Evolutionary conservation across 2,888 invertebrate species (phyloP), one percentile per base, ranked within the genome.

Genomic region (Unio pictorum): DNA sequence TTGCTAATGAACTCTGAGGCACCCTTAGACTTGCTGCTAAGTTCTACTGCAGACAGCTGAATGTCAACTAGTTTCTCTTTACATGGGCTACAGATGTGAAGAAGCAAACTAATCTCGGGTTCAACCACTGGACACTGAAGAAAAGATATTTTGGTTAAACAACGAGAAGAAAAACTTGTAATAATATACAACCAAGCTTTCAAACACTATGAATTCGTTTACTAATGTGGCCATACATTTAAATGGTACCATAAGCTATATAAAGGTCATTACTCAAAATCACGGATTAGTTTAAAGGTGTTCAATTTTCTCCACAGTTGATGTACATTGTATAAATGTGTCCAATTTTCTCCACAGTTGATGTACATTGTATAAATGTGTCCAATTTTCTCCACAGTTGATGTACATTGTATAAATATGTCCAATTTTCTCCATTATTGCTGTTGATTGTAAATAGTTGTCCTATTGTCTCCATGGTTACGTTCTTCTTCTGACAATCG

Each of bases 101-200:
- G 72, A 66, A 81, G 76, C 58, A 84, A 56, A 59, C 85, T 81
- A n/a, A 86, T 71, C 64, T 86, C 83, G n/a, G 87, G 87, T 55
- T 87, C 84, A n/a, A 79, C 80, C 15, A 80, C 80, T 8, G 86
- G 87, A 73, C 84, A 81, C 86, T 86, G 68, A 26, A 67, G 55
- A 2, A 45, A 45, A 45, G 3, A 15, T 45, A 15, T 4, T 45
- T 45, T 15, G 15, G 8, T 15, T 58, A 7, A 58, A 58, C 58
- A 58, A 58, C 7, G 8, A 58, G 20, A n/a, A 58, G 23, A 23
- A 23, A 4, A n/a, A 3, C 26, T 58, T n/a, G n/a, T 11, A 62
- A 28, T 11, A 62, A 59, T 26, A 59, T 26, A 11, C 59, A 23
- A 59, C 0, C 23, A 59, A 58, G 26, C 0, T 58, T 26, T 23